A percentile compares a stretch with the other conserved stretches of the same genome.
Conservation (phyloP, 2,113 vertebrate genomes). For the Ctenomys sociabilis region DNA sequence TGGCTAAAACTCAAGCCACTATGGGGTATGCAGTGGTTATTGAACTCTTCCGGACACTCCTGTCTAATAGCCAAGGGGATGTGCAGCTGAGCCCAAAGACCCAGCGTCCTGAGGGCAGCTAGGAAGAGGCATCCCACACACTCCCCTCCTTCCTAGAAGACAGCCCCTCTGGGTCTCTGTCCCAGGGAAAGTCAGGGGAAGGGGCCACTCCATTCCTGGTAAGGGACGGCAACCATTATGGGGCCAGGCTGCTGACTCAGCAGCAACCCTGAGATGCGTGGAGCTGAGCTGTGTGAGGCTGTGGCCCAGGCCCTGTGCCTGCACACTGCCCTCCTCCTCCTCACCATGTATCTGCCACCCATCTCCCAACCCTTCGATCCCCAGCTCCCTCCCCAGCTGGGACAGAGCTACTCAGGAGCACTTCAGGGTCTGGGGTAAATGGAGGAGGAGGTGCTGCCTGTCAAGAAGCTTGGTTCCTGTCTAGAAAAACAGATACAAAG, state of each 20-base stretch:
- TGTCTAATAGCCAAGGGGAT: not conserved
- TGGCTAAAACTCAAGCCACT: not conserved
- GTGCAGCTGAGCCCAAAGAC: not conserved
- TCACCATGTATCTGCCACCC: not conserved
- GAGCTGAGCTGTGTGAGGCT: too few relatives aligned
- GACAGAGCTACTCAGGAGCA: not conserved
- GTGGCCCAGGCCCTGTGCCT: not conserved
- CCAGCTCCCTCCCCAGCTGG: not conserved
- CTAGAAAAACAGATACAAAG: slow-evolving; percentile 57
- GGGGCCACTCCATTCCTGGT: not conserved
- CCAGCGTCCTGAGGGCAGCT: not conserved
- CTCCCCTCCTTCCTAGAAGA: not conserved
- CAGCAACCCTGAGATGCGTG: not conserved
- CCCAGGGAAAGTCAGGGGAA: not conserved
- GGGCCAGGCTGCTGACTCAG: slow-evolving; percentile 55
- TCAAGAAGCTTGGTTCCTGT: slow-evolving; percentile 14
- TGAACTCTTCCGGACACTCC: not conserved
- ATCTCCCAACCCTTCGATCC: not conserved
- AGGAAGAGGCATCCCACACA: not conserved
- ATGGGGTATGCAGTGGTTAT: not conserved
- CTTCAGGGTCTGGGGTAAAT: not conserved
- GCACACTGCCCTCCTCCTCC: not conserved
- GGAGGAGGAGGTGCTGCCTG: not conserved
- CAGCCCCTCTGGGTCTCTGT: not conserved
- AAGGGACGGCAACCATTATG: not conserved